A percentile compares a stretch with the other conserved stretches of the same genome.
Evolutionary conservation across 2,888 invertebrate genomes (phyloP).

Genomic region (Cephalotes varians): DNA sequence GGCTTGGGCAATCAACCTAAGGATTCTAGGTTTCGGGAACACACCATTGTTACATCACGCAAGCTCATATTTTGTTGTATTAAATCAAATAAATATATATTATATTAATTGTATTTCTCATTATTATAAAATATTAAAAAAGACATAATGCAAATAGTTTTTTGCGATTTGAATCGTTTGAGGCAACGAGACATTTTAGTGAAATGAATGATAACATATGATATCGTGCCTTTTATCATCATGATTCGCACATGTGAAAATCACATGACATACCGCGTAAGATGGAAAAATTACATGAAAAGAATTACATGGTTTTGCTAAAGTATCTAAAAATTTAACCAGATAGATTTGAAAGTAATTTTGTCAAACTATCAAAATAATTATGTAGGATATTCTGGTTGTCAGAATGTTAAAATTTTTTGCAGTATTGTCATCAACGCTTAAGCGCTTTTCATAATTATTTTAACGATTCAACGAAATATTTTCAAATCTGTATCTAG

Average conservation of each 20-base stretch:
- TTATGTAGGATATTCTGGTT: too few relatives aligned
- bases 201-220: not conserved
- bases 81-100: not conserved
- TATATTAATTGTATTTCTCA: not conserved
- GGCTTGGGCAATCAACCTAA: constrained; percentile 50
- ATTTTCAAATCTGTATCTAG: too few relatives aligned
- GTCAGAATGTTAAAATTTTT: too few relatives aligned
- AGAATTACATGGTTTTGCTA: too few relatives aligned
- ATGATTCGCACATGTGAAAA: not conserved
- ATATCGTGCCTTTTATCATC: not conserved
- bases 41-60: not conserved
- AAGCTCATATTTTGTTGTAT: constrained; percentile 8
- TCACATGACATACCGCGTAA: not conserved
- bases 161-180: not conserved
- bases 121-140: too few relatives aligned
- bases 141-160: not conserved
- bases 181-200: not conserved
- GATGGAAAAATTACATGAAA: not conserved
- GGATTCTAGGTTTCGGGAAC: constrained; percentile 12
- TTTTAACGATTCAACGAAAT: too few relatives aligned
- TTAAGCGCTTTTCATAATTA: too few relatives aligned
- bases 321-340: too few relatives aligned
- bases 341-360: too few relatives aligned
- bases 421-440: too few relatives aligned
- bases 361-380: too few relatives aligned